A percentile compares a stretch with the other conserved stretches of the same genome.
Conservation (phyloP, 2,113 vertebrate species). For the Nerophis lumbriciformis region DNA sequence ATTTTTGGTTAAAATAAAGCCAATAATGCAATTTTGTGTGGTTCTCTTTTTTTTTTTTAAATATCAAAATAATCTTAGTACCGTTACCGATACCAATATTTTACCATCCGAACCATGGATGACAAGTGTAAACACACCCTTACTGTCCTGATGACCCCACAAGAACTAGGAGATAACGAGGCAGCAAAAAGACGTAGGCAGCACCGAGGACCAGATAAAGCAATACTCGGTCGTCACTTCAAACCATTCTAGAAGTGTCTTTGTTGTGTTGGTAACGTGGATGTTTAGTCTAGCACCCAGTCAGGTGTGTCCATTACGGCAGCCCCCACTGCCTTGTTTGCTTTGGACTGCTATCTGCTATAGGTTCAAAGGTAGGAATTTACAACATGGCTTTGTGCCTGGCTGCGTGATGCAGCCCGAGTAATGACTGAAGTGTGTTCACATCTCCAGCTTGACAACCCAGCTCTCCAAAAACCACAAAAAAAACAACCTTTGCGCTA, state of each 20-base stretch:
- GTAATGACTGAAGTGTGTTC: neutral
- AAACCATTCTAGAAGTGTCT: conserved; percentile 18
- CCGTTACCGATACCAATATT: no score
- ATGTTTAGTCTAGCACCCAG: conserved; percentile 51
- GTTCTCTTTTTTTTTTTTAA: no score
- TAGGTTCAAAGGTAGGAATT: conserved; percentile 62
- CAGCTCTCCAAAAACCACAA: neutral
- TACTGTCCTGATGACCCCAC: conserved; percentile 17
- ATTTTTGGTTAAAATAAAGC: no score
- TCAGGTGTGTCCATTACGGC: conserved; percentile 52
- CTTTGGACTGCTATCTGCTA: conserved; percentile 47
- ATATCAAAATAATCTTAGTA: no score
- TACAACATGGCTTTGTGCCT: conserved; percentile 12
- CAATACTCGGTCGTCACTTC: neutral
- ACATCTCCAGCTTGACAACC: conserved; percentile 8
- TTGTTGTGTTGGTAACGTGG: conserved; percentile 24
- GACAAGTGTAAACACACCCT: conserved; percentile 11
- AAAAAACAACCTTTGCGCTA: conserved; percentile 10
- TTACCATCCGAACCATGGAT: no score
- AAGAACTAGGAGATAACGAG: conserved; percentile 22
- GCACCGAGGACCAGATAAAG: conserved; percentile 17
- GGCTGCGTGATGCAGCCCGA: neutral
- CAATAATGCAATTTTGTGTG: no score
- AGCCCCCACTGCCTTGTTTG: conserved; percentile 56
- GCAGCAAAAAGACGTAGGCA: neutral